phyloP scores from a whole-genome alignment of 2,888 invertebrate genomes.

The Halocaridina rubra region DNA sequence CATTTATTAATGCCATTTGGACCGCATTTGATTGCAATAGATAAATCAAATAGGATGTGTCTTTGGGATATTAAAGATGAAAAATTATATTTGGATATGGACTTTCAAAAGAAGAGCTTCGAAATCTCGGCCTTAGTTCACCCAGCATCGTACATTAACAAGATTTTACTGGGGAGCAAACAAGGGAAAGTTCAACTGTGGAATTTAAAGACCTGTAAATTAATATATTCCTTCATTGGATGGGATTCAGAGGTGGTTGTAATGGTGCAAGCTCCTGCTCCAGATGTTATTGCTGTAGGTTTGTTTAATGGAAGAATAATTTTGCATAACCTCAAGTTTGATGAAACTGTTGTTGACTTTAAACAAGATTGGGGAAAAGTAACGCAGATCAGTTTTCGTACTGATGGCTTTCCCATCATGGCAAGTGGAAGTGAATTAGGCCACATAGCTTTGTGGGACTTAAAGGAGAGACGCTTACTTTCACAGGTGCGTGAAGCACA shows the following conservation, averaged over 20 bases:
- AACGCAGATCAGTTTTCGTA: slow-evolving; percentile 85
- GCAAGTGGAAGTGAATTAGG: slow-evolving; percentile 85
- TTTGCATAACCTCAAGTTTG: slow-evolving; percentile 87
- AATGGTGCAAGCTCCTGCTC: slow-evolving; percentile 85
- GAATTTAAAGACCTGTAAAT: slow-evolving; percentile 84
- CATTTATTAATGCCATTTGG: slow-evolving; percentile 86
- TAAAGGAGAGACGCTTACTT: slow-evolving; percentile 77
- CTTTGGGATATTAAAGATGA: slow-evolving; percentile 87
- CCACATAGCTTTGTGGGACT: slow-evolving; percentile 71
- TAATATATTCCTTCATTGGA: slow-evolving; percentile 70
- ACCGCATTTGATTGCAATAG: slow-evolving; percentile 85
- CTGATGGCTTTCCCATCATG: slow-evolving; percentile 88
- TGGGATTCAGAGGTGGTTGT: slow-evolving; percentile 80
- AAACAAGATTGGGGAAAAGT: slow-evolving; percentile 93
- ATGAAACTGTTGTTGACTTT: slow-evolving; percentile 85
- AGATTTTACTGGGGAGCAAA: slow-evolving; percentile 72
- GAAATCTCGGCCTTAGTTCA: slow-evolving; percentile 86
- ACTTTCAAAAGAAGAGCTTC: slow-evolving; percentile 75
- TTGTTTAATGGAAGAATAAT: slow-evolving; percentile 84
- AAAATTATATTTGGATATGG: slow-evolving; percentile 68
- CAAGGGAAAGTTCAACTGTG: slow-evolving; percentile 75
- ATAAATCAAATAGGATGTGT: slow-evolving; percentile 80
- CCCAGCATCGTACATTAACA: slow-evolving; percentile 94
- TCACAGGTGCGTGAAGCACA: slow-evolving; percentile 88
- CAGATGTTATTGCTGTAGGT: slow-evolving; percentile 92